Evolutionary conservation across 2,797 vertebrate genomes (phyloP).

Genomic region (Pangasius krempfi): DNA sequence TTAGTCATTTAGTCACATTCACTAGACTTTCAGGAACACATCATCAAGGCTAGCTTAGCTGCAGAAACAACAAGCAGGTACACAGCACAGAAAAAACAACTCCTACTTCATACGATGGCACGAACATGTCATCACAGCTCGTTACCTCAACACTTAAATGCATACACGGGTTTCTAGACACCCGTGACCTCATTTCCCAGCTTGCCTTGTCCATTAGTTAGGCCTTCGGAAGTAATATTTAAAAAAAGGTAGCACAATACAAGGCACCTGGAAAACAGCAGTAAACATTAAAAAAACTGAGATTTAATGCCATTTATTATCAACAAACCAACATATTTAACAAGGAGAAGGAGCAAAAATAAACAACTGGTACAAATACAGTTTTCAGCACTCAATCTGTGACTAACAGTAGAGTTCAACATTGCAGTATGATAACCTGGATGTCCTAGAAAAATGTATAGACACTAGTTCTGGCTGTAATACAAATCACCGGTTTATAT

Average conservation of each 20-base stretch:
- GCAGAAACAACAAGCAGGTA: slow-evolving; percentile 24
- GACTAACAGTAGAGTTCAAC: neutral
- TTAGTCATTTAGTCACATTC: slow-evolving; percentile 20
- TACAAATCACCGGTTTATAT: neutral
- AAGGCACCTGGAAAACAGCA: slow-evolving; percentile 8
- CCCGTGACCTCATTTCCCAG: slow-evolving; percentile 27
- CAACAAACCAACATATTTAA: neutral
- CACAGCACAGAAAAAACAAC: slow-evolving; percentile 20
- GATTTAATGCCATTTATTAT: neutral
- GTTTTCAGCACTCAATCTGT: neutral
- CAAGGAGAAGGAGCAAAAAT: neutral
- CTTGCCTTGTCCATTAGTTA: slow-evolving; percentile 28
- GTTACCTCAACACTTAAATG: slow-evolving; percentile 23
- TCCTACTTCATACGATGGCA: slow-evolving; percentile 42
- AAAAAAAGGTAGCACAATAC: slow-evolving; percentile 1
- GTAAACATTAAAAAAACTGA: neutral
- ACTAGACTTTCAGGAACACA: slow-evolving; percentile 16
- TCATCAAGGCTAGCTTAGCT: slow-evolving; percentile 6
- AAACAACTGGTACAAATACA: neutral
- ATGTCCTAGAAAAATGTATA: neutral
- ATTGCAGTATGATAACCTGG: neutral
- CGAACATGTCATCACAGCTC: slow-evolving; percentile 48
- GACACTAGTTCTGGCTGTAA: neutral
- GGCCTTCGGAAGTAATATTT: slow-evolving; percentile 13
- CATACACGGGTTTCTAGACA: slow-evolving; percentile 8